Evolutionary conservation across 2,888 invertebrate species (phyloP), one percentile per base, ranked within the genome.

Genomic region (Drosophila lacicola): DNA sequence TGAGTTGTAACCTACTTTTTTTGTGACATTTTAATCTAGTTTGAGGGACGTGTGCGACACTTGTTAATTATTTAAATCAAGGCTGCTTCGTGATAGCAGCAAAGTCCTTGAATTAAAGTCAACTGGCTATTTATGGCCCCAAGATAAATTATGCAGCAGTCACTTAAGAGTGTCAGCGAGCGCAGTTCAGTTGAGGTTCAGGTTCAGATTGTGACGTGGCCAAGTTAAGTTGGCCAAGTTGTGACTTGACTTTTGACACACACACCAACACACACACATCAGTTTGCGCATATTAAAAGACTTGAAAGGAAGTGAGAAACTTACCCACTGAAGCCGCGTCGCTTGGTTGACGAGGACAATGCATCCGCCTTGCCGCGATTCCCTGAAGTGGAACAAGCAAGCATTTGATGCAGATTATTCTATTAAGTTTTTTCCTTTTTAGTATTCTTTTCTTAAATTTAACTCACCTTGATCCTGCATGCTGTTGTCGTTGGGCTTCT

Each of bases 271-370:
- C 29, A 29, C 8, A 29, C 8, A 8, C 8, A 6, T 29, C 2
- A 8, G 8, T 8, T 29, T 29, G 29, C 2, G 70, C 61, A 75
- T 75, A 61, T 62, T 56, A 47, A 54, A 71, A 45, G 8, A 44
- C 50, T 21, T 21, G 42, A 49, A 33, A 6, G 4, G 25, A 36
- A 29, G 29, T 8, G 29, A 29, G 14, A 49, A 78, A 95, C 96
- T 96, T 93, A 97, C 97, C 96, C 96, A 91, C 96, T 96, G 89
- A 97, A 97, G 51, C 95, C 96, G 78, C 96, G 95, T 68, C 97
- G 94, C 91, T 97, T 97, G 91, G 97, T 97, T 55, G 97, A 96
- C 63, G 97, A 97, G 83, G 96, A 96, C 17, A 92, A 80, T 19
- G 91, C 84, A 83, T 92, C 92, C 44, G 91, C 82, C 81, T 92